Conservation (phyloP, 2,797 vertebrate species). For the Hydrolagus colliei region DNA sequence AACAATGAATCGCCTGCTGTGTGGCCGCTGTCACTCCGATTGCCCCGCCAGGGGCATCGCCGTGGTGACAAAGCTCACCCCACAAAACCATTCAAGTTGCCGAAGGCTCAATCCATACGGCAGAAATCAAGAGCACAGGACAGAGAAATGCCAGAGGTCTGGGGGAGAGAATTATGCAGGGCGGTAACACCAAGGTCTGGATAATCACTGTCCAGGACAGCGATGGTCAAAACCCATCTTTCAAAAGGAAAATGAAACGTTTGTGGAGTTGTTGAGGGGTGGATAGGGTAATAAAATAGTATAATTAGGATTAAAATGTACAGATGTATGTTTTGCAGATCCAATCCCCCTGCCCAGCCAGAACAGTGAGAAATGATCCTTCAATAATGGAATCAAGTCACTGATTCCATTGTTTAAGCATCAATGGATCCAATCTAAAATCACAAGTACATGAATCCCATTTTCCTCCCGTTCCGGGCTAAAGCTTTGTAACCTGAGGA, state of each 20-base stretch:
- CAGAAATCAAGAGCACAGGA: slow-evolving; percentile 12
- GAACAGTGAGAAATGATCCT: neutral
- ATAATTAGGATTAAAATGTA: too few relatives aligned
- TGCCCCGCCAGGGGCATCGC: neutral
- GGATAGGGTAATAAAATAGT: too few relatives aligned
- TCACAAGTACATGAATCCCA: neutral
- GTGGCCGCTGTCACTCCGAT: neutral
- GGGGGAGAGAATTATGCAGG: neutral
- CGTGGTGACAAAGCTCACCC: neutral
- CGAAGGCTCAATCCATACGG: neutral
- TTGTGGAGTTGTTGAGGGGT: too few relatives aligned
- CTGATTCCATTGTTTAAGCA: neutral
- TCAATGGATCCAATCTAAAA: neutral
- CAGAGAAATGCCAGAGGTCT: slow-evolving; percentile 14
- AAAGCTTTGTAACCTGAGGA: neutral
- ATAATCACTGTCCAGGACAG: too few relatives aligned
- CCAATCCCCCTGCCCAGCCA: neutral
- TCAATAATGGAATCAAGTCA: neutral
- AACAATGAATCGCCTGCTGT: neutral
- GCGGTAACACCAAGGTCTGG: too few relatives aligned
- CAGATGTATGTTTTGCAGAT: neutral
- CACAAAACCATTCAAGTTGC: neutral
- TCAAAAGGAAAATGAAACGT: too few relatives aligned
- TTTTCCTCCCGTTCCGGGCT: neutral
- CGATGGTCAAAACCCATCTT: too few relatives aligned